Evolutionary conservation across 2,797 vertebrate genomes (phyloP).

Genomic region (Yasuhikotakia modesta): DNA sequence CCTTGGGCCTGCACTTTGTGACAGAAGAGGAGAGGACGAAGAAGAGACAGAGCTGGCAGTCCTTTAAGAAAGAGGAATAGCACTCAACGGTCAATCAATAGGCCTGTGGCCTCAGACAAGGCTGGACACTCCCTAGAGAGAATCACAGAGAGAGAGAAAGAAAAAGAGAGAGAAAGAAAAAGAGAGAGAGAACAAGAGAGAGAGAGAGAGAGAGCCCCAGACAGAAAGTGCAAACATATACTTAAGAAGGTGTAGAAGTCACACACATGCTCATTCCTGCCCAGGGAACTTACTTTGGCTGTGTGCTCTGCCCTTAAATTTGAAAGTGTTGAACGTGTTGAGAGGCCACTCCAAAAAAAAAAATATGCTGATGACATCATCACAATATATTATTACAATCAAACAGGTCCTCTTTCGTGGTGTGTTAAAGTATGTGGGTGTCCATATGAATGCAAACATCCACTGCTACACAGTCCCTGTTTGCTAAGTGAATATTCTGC

Average conservation of each 20-base stretch:
- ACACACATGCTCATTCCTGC: slow-evolving; percentile 26
- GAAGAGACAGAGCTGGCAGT: slow-evolving; percentile 43
- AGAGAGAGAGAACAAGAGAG: slow-evolving; percentile 30
- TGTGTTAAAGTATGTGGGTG: slow-evolving; percentile 5
- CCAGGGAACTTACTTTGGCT: slow-evolving; percentile 35
- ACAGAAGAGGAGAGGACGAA: background rate
- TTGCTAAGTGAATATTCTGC: background rate
- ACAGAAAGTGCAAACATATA: slow-evolving; percentile 15
- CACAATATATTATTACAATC: slow-evolving; percentile 49
- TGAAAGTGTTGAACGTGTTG: slow-evolving; percentile 20
- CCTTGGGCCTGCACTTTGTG: slow-evolving; percentile 42
- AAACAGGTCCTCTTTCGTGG: background rate
- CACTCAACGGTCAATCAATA: slow-evolving; percentile 51
- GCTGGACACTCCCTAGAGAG: slow-evolving; percentile 47
- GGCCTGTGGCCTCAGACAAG: slow-evolving; percentile 50
- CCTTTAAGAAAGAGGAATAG: slow-evolving; percentile 51
- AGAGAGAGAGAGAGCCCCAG: slow-evolving; percentile 20
- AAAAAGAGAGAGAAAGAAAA: background rate
- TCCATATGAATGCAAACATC: background rate
- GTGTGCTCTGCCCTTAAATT: slow-evolving; percentile 1
- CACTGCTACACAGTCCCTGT: background rate
- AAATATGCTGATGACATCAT: slow-evolving; percentile 42
- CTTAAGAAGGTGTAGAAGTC: slow-evolving; percentile 15
- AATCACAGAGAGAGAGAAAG: slow-evolving; percentile 32
- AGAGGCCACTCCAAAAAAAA: slow-evolving; percentile 44